These are phyloP conservation scores for Calameuta filiformis DNA, from an alignment of 2,888 invertebrate species.

Conservation along the genomic window DNA sequence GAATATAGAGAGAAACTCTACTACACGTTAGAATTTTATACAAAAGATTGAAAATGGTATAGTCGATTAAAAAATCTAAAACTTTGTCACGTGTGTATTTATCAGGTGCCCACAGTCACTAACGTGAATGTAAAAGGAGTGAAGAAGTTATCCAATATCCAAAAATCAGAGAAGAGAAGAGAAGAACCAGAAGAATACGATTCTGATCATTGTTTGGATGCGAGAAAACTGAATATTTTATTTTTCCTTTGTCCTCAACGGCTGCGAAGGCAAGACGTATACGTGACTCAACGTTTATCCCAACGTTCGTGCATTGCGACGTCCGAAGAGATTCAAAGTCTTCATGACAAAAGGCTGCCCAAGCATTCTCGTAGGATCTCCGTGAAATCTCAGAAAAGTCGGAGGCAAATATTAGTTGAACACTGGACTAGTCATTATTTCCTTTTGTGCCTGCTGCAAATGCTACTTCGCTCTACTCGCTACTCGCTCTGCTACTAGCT, in stretches of 20 bases:
- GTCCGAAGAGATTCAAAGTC: background rate
- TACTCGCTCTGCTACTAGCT: conserved; percentile 15
- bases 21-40: no score
- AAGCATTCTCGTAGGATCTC: conserved; percentile 8
- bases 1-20: no score
- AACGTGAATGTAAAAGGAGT: background rate
- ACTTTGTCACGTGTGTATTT: background rate
- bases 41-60: no score
- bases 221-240: background rate
- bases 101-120: background rate
- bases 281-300: background rate
- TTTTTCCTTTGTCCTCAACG: background rate
- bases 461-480: conserved; percentile 39
- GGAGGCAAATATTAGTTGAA: conserved; percentile 63
- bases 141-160: background rate
- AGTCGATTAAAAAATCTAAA: no score
- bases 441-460: conserved; percentile 51
- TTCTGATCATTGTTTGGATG: background rate
- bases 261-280: background rate
- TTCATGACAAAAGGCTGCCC: background rate
- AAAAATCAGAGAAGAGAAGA: background rate
- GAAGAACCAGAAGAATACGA: background rate
- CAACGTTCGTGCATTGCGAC: background rate
- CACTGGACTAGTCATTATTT: conserved; percentile 63
- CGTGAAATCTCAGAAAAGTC: conserved; percentile 47